phyloP scores from a whole-genome alignment of 2,113 vertebrate genomes.

The Recurvirostra avosetta region DNA sequence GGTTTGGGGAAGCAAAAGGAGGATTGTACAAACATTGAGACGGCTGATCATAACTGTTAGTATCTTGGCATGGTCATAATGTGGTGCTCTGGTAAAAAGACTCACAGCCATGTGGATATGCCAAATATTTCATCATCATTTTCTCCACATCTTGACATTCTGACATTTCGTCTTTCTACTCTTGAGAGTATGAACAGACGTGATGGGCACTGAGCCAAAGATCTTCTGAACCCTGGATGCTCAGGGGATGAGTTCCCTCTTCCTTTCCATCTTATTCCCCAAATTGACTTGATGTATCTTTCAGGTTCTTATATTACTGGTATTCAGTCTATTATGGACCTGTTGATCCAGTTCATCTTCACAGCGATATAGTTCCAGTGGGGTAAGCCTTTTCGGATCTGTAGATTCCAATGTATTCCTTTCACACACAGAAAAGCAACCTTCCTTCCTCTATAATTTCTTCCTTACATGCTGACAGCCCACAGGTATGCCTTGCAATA shows the following conservation, averaged over 20 bases:
- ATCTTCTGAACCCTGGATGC: neutral
- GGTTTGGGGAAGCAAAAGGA: neutral
- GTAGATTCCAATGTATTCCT: neutral
- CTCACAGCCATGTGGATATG: neutral
- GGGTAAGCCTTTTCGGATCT: neutral
- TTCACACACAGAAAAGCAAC: neutral
- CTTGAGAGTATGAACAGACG: rapidly evolving
- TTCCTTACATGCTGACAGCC: neutral
- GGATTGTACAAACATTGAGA: neutral
- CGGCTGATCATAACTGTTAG: neutral
- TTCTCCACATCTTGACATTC: neutral
- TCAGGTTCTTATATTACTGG: neutral
- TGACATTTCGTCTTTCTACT: neutral
- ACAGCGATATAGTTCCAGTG: rapidly evolving
- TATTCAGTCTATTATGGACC: neutral
- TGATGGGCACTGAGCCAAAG: neutral
- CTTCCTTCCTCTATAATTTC: neutral
- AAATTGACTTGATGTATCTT: neutral
- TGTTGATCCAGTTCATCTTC: neutral
- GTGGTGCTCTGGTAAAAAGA: neutral
- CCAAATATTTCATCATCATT: neutral
- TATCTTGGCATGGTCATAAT: neutral
- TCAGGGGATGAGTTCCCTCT: neutral
- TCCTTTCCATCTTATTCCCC: neutral
- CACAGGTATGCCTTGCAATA: too few relatives aligned